Conservation (phyloP, 2,888 invertebrate species). For the Hemithea aestivaria region DNA sequence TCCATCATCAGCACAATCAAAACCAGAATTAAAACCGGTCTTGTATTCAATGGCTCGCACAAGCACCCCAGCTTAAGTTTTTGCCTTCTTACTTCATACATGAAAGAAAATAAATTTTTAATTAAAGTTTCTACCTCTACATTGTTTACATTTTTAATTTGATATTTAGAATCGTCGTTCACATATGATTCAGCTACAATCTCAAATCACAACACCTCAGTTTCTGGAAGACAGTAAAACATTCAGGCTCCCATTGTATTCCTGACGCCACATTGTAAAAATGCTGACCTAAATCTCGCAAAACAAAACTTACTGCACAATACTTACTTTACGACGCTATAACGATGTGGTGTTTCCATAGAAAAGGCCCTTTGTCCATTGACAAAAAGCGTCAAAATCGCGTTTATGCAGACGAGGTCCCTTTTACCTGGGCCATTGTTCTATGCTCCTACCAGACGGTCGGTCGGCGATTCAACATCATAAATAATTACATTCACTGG, state of each 20-base stretch:
- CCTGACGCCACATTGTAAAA: slow-evolving; percentile 73
- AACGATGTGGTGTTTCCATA: slow-evolving; percentile 78
- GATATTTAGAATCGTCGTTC: slow-evolving; percentile 5
- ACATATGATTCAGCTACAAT: slow-evolving; percentile 18
- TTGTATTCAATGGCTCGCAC: slow-evolving; percentile 42
- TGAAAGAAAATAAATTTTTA: slow-evolving; percentile 1
- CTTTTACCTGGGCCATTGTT: slow-evolving; percentile 71
- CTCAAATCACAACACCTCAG: slow-evolving; percentile 31
- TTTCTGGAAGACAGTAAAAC: slow-evolving; percentile 50
- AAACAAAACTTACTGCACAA: slow-evolving; percentile 74
- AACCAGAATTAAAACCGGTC: slow-evolving; percentile 56
- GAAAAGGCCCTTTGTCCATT: slow-evolving; percentile 75
- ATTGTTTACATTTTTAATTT: slow-evolving; percentile 3
- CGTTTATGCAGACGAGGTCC: slow-evolving; percentile 69
- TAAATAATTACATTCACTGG: slow-evolving; percentile 75
- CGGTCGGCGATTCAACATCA: slow-evolving; percentile 67
- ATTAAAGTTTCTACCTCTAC: neutral
- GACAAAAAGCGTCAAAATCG: slow-evolving; percentile 73
- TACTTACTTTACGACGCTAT: slow-evolving; percentile 74
- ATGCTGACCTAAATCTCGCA: slow-evolving; percentile 74
- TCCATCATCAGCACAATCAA: slow-evolving; percentile 49
- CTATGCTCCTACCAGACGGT: slow-evolving; percentile 68
- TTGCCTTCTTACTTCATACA: slow-evolving; percentile 15
- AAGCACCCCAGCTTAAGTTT: slow-evolving; percentile 26
- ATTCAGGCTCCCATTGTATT: slow-evolving; percentile 55